Evolutionary conservation across 2,888 invertebrate genomes (phyloP).

Genomic region (Parnassius mnemosyne): DNA sequence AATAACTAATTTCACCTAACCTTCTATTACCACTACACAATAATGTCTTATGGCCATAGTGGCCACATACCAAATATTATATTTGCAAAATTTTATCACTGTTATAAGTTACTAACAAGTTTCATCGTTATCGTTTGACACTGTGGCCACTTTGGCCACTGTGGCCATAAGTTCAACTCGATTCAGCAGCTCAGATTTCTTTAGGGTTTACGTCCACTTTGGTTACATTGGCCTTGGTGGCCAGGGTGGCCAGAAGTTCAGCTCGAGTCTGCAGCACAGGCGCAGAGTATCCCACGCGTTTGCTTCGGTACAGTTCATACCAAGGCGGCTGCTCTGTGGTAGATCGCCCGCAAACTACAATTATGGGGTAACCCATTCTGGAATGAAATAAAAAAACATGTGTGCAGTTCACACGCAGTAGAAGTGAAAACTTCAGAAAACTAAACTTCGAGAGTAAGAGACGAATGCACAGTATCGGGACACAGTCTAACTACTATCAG

Average conservation of each 20-base stretch:
- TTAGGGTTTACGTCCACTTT: neutral
- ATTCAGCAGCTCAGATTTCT: constrained; percentile 13
- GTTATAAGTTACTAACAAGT: neutral
- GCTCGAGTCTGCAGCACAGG: constrained; percentile 22
- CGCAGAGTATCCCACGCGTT: constrained; percentile 16
- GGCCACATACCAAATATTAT: too few relatives aligned
- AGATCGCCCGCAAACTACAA: constrained; percentile 87
- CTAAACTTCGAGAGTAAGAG: too few relatives aligned
- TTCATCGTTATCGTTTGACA: neutral
- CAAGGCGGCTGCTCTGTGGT: constrained; percentile 53
- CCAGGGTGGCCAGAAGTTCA: constrained; percentile 25
- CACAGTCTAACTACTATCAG: too few relatives aligned
- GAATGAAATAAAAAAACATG: constrained; percentile 5
- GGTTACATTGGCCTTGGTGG: neutral
- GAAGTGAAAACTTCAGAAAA: too few relatives aligned
- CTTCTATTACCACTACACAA: too few relatives aligned
- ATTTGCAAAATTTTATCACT: too few relatives aligned
- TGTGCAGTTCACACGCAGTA: too few relatives aligned
- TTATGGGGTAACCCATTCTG: constrained; percentile 89
- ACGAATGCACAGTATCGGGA: too few relatives aligned
- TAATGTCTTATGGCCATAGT: too few relatives aligned
- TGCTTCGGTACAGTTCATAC: constrained; percentile 49
- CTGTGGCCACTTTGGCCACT: neutral
- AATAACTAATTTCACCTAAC: too few relatives aligned
- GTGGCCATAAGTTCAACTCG: constrained; percentile 23